Evolutionary conservation across 2,113 vertebrate genomes (phyloP), one percentile per base, ranked within the genome.

Genomic region (Elephantulus edwardii): DNA sequence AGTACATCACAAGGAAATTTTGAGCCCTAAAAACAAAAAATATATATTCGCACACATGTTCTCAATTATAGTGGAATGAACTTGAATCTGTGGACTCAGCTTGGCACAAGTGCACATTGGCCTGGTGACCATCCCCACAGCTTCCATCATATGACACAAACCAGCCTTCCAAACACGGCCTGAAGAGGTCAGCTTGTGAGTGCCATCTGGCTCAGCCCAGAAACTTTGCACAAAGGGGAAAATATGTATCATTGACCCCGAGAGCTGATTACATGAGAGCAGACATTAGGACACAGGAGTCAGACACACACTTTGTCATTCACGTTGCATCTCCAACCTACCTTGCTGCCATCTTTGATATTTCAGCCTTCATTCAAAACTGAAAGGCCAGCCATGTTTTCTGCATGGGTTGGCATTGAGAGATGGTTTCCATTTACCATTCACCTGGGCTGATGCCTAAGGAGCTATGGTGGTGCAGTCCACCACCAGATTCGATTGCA

Each of bases 21-120:
- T 90, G 91, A 96, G 79, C 20, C 84, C 96, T 93, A 40, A 81
- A 90, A n/a, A n/a, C n/a, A n/a, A n/a, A 92, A 92, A 96, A 95
- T 74, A 83, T 83, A 6, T 64, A 81, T 82, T 90, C 80, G 33
- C 94, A 56, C 96, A 96, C 83, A 90, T 96, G 97, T 74, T 89
- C 96, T 87, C 81, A 92, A 72, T 89, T 96, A 96, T 71, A 91
- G 40, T 19, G 86, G 80, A 93, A 84, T 68, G 38, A 48, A 94
- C 83, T 89, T 87, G 78, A 94, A 95, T 86, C 78, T 80, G 71
- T 64, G 92, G 90, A 93, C 50, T 85, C 16, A 3, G 19, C 40
- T 70, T 91, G 93, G 87, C 87, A 82, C 52, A 81, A 74, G 81
- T 0, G 42, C 91, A 75, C 40, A 44, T 30, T 76, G 85, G 95